Evolutionary conservation across 2,113 vertebrate species (phyloP).

Genomic region (Actenoides lindsayi): DNA sequence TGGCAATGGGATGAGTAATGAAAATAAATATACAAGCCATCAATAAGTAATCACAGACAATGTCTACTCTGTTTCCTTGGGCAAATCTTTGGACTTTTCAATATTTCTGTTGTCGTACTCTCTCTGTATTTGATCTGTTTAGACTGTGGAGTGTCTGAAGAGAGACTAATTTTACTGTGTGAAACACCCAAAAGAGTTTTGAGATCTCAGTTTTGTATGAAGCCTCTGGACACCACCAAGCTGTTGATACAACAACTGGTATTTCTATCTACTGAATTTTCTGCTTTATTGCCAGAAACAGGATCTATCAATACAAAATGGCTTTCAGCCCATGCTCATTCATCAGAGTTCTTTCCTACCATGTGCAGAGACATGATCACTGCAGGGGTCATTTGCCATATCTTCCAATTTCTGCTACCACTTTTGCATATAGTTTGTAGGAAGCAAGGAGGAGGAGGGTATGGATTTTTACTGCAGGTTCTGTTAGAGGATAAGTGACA

Average conservation of each 20-base stretch:
- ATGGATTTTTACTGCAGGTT: slow-evolving; percentile 20
- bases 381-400: not conserved
- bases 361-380: not conserved
- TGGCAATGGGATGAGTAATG: not conserved
- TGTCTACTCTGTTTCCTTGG: not conserved
- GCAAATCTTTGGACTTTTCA: not conserved
- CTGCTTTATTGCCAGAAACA: not conserved
- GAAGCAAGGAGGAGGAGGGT: not conserved
- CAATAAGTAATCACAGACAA: not conserved
- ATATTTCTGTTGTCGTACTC: not conserved
- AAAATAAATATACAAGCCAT: not conserved
- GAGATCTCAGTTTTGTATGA: not conserved
- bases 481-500: slow-evolving; percentile 31
- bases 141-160: not conserved
- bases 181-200: not conserved
- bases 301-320: not conserved
- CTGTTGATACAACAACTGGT: not conserved
- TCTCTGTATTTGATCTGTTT: not conserved
- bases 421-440: not conserved
- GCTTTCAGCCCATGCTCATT: not conserved
- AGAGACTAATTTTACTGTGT: not conserved
- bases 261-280: not conserved
- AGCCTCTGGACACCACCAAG: not conserved
- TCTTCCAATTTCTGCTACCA: not conserved
- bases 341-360: not conserved